Evolutionary conservation across 2,797 vertebrate species (phyloP), one percentile per base, ranked within the genome.

Genomic region (Pipistrellus pygmaeus): DNA sequence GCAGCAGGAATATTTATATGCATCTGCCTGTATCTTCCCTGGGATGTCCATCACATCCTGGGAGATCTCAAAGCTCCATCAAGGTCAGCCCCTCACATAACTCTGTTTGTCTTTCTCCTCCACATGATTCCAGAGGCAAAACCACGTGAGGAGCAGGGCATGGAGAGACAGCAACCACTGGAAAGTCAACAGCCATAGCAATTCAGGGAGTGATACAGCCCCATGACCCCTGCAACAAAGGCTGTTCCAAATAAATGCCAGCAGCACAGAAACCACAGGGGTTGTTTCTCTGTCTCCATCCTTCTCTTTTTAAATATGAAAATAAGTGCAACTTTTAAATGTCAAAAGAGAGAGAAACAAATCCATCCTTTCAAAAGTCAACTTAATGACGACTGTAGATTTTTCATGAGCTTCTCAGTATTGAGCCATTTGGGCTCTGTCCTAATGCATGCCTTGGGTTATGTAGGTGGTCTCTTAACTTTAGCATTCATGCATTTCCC

Each of bases 291-390:
- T 48, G 20, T 27, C 15, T 71, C 13, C 21, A 55, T 55, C 38
- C 21, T 66, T 53, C 57, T 85, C 15, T 13, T 60, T 80, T 77
- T 57, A 85, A 78, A 83, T 62, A 53, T 60, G 80, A 83, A 92
- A 95, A 91, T 66, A 94, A 46, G 48, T 32, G 12, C 3, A 35
- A 44, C 44, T 88, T 96, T 77, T 91, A 95, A 96, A 96, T 91
- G 81, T 93, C 71, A 94, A 68, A 62, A 83, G 53, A 91, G n/a
- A 89, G 23, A 85, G 35, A 88, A 88, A 96, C 30, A 25, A 85
- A 93, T 35, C 4, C 25, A 60, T 60, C 7, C 69, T 84, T 86
- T 81, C 41, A 86, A 92, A 90, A 64, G 17, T 35, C 10, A 27
- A 89, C 46, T 51, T 66, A 27, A 1, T 62, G 53, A 12, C 32